Conservation (phyloP, 2,797 vertebrate genomes). For the Oreortyx pictus region DNA sequence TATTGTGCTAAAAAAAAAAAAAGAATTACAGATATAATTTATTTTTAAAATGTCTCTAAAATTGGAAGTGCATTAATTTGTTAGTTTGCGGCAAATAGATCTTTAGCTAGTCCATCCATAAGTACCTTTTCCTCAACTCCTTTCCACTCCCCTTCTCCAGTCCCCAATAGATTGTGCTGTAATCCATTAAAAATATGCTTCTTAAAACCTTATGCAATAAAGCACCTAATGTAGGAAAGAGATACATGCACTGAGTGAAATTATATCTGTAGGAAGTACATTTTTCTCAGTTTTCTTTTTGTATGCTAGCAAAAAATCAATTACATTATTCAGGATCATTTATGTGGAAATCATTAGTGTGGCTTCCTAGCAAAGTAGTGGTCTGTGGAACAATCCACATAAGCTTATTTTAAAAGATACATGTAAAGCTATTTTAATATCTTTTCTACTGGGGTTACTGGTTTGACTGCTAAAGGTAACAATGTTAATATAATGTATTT, state of each 20-base stretch:
- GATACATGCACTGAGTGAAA: background rate
- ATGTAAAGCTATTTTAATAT: background rate
- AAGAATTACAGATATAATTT: background rate
- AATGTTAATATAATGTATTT: background rate
- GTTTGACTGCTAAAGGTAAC: background rate
- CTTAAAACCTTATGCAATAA: background rate
- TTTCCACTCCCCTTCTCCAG: background rate
- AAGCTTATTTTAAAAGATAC: background rate
- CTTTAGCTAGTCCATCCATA: background rate
- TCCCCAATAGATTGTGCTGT: background rate
- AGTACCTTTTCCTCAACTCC: background rate
- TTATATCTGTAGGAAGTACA: background rate
- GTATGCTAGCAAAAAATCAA: background rate
- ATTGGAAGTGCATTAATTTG: background rate
- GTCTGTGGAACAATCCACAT: background rate
- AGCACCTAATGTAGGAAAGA: background rate
- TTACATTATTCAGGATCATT: background rate
- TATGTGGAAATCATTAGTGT: background rate
- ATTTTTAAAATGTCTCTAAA: background rate
- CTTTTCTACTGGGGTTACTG: background rate
- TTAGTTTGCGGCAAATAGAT: background rate
- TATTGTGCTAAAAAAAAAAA: background rate
- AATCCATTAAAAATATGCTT: background rate
- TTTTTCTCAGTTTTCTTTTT: constrained; percentile 7
- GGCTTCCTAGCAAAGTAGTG: background rate